phyloP scores from a whole-genome alignment of 2,113 vertebrate species.

The Chaetodon trifascialis region DNA sequence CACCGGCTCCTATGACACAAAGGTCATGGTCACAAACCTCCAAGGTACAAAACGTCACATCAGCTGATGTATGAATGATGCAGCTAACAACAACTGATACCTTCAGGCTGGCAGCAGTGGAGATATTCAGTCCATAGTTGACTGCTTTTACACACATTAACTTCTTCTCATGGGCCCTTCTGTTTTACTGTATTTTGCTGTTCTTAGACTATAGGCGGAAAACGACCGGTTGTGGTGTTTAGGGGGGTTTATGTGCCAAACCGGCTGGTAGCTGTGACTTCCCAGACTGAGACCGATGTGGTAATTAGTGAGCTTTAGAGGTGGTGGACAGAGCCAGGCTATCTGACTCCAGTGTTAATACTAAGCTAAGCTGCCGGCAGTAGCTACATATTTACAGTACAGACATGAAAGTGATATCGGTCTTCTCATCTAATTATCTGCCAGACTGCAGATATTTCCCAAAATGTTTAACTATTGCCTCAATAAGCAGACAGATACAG shows the following conservation, averaged over 20 bases:
- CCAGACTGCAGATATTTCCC: background rate
- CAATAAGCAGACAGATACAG: background rate
- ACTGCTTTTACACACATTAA: background rate
- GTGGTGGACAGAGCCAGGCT: background rate
- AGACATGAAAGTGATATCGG: background rate
- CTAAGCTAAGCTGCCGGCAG: background rate
- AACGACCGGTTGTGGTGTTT: background rate
- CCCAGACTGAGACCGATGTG: too few relatives aligned
- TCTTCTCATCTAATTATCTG: background rate
- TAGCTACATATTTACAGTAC: background rate
- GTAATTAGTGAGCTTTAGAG: background rate
- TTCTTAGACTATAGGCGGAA: too few relatives aligned
- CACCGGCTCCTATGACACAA: conserved; percentile 96
- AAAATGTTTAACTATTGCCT: background rate
- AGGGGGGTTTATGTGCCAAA: background rate
- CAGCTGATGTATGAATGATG: background rate
- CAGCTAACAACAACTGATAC: background rate
- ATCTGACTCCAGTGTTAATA: background rate
- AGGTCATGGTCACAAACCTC: conserved; percentile 95
- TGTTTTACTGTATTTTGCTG: background rate
- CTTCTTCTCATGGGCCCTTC: background rate
- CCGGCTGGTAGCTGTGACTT: too few relatives aligned
- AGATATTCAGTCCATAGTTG: background rate
- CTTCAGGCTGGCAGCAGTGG: background rate
- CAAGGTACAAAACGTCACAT: conserved; percentile 87